These are phyloP conservation scores for Mercenaria mercenaria DNA, from an alignment of 1,140 invertebrate species.

Conservation along the genomic window DNA sequence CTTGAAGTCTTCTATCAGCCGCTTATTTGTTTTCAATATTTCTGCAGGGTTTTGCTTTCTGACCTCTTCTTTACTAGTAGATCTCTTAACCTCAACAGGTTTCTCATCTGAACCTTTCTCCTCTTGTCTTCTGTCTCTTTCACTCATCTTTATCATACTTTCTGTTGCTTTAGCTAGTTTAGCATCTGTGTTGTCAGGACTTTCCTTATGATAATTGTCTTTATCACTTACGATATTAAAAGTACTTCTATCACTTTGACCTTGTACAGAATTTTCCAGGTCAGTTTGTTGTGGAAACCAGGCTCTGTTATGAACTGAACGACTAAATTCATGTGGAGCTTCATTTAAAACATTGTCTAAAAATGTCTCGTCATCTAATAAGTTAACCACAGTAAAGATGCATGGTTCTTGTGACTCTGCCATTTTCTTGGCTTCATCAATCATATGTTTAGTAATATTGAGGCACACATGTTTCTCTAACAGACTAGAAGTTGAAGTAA, in stretches of 20 bases:
- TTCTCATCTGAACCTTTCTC: conserved; percentile 48
- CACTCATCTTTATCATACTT: conserved; percentile 60
- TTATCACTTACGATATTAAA: background rate
- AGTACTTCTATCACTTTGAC: background rate
- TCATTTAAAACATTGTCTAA: conserved; percentile 71
- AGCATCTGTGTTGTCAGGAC: background rate
- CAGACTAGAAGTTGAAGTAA: conserved; percentile 74
- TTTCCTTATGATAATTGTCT: background rate
- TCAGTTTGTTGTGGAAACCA: conserved; percentile 6
- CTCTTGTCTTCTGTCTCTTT: conserved; percentile 18
- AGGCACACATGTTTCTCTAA: conserved; percentile 76
- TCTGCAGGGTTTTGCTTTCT: conserved; percentile 65
- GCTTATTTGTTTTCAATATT: conserved; percentile 76
- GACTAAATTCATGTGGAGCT: conserved; percentile 74
- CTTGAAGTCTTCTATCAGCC: conserved; percentile 78
- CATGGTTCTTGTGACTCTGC: conserved; percentile 73
- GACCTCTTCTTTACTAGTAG: conserved; percentile 62
- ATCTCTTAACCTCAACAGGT: conserved; percentile 64
- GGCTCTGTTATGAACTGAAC: background rate
- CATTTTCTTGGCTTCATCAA: conserved; percentile 74
- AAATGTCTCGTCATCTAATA: conserved; percentile 78
- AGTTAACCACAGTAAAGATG: conserved; percentile 80
- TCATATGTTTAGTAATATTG: conserved; percentile 80
- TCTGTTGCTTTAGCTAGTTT: conserved; percentile 36
- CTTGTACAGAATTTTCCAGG: background rate